These are phyloP conservation scores for Guaruba guarouba DNA, from an alignment of 2,113 vertebrate species.

Conservation along the genomic window DNA sequence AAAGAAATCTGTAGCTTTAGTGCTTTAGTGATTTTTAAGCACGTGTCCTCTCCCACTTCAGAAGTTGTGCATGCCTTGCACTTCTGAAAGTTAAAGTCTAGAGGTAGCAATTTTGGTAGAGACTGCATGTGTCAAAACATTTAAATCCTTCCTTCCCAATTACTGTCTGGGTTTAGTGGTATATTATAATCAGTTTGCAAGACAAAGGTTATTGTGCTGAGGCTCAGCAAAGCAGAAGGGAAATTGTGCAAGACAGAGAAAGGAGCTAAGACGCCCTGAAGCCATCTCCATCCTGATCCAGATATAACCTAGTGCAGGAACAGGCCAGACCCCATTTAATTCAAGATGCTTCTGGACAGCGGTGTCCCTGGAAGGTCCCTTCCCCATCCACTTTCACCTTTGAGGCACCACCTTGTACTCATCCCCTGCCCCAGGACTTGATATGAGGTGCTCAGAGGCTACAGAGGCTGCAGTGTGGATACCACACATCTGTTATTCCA, in stretches of 20 bases:
- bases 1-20: background rate
- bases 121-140: background rate
- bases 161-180: background rate
- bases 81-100: background rate
- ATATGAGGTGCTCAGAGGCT: background rate
- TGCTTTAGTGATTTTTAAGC: background rate
- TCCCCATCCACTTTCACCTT: background rate
- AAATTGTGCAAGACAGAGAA: background rate
- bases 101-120: background rate
- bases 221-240: background rate
- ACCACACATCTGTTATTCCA: background rate
- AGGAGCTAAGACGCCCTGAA: background rate
- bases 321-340: background rate
- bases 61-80: accelerated
- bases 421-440: background rate
- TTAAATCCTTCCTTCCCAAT: background rate
- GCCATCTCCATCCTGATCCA: background rate
- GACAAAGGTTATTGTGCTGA: background rate
- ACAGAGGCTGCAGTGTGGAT: background rate
- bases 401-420: background rate
- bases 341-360: background rate
- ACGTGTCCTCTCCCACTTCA: background rate
- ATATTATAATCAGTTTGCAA: background rate
- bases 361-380: background rate
- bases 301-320: background rate